Percentiles rank a stretch among this genome's conserved stretches.
Evolutionary conservation across 2,888 invertebrate genomes (phyloP).

Genomic region (Parelbella ahira): DNA sequence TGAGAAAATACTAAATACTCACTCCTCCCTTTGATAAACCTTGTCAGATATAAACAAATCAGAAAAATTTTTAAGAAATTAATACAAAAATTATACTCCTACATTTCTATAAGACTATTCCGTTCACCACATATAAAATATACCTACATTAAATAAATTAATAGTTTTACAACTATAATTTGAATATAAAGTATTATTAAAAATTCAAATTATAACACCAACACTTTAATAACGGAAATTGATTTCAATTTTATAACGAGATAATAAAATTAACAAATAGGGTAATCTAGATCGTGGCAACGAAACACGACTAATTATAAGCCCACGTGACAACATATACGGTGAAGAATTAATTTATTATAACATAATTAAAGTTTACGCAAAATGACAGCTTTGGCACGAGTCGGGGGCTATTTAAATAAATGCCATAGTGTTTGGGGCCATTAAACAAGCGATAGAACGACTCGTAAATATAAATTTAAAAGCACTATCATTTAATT

Average conservation of each 20-base stretch:
- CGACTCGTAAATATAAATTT: not conserved
- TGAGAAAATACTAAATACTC: too few relatives aligned
- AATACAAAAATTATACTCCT: too few relatives aligned
- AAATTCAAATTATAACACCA: not conserved
- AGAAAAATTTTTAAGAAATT: too few relatives aligned
- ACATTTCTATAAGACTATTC: too few relatives aligned
- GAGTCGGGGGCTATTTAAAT: conserved; percentile 15
- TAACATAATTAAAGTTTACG: conserved; percentile 18
- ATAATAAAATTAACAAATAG: conserved; percentile 5
- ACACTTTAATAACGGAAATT: conserved; percentile 2
- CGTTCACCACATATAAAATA: too few relatives aligned
- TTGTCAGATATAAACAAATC: too few relatives aligned
- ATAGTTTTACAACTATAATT: too few relatives aligned
- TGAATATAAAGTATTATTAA: too few relatives aligned
- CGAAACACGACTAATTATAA: conserved; percentile 10
- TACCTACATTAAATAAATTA: too few relatives aligned
- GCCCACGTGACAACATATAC: conserved; percentile 13
- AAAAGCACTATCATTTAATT: too few relatives aligned
- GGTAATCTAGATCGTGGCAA: conserved; percentile 12
- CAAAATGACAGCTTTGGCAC: conserved; percentile 9
- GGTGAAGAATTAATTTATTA: conserved; percentile 18
- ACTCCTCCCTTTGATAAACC: too few relatives aligned
- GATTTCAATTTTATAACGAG: not conserved
- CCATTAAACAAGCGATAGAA: not conserved
- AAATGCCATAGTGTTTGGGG: conserved; percentile 8